phyloP scores from a whole-genome alignment of 1,140 invertebrate genomes.

The Zaprionus nigranus region DNA sequence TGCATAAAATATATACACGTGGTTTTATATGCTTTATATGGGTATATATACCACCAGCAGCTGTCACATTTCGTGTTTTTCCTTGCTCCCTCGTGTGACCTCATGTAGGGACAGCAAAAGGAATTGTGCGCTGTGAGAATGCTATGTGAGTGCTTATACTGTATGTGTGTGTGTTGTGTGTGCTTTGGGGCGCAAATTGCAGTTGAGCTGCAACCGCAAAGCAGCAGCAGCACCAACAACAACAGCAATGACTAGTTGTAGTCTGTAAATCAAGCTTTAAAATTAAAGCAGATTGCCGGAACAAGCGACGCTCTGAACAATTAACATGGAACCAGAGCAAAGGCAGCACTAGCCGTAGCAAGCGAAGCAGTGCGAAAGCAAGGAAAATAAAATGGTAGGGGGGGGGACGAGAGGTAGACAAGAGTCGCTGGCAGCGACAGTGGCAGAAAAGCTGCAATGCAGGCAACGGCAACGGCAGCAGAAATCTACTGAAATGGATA shows the following conservation, averaged over 20 bases:
- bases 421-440: not conserved
- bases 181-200: slow-evolving; percentile 60
- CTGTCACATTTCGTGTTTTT: not conserved
- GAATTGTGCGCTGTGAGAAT: slow-evolving; percentile 23
- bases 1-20: slow-evolving; percentile 1
- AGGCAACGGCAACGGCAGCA: slow-evolving; percentile 2
- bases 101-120: slow-evolving; percentile 18
- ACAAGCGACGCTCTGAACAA: slow-evolving; percentile 80
- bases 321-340: slow-evolving; percentile 77
- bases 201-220: slow-evolving; percentile 57
- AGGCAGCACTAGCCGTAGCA: slow-evolving; percentile 22
- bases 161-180: slow-evolving; percentile 18
- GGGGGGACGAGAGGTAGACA: not conserved
- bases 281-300: slow-evolving; percentile 82
- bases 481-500: slow-evolving; percentile 62
- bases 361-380: not conserved
- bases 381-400: not conserved
- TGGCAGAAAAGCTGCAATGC: slow-evolving; percentile 1
- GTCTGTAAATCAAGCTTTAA: slow-evolving; percentile 82
- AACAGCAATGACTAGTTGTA: slow-evolving; percentile 46
- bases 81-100: not conserved
- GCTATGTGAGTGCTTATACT: not conserved
- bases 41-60: not conserved
- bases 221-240: slow-evolving; percentile 25
- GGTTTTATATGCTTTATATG: not conserved